Percentiles rank a stretch among this genome's conserved stretches.
These are phyloP conservation scores for Sarcophilus harrisii DNA, from an alignment of 2,797 vertebrate genomes.

Conservation along the genomic window DNA sequence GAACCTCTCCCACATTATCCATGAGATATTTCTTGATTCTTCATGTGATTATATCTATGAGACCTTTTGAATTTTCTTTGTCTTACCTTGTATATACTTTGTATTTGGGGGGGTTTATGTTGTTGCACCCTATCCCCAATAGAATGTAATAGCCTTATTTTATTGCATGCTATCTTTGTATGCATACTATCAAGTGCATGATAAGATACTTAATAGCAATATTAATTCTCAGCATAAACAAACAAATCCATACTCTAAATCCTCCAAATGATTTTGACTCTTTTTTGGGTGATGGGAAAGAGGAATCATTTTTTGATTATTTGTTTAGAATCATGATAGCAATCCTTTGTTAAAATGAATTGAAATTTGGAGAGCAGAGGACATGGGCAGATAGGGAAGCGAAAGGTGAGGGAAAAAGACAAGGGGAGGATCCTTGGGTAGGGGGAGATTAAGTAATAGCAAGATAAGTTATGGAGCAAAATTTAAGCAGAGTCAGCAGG, in stretches of 20 bases:
- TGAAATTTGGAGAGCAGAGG: neutral
- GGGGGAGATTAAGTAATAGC: too few species aligned
- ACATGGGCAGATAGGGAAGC: too few species aligned
- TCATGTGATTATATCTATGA: neutral
- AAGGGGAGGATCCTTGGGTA: too few species aligned
- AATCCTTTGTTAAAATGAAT: neutral
- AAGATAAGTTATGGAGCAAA: too few species aligned
- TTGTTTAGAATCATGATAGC: neutral
- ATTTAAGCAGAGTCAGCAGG: too few species aligned
- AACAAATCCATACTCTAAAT: too few species aligned
- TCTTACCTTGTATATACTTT: constrained; percentile 7
- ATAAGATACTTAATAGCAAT: too few species aligned
- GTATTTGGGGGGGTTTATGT: neutral
- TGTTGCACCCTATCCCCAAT: neutral
- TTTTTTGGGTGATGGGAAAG: neutral
- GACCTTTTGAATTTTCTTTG: too few species aligned
- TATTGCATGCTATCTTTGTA: neutral
- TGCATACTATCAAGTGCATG: neutral
- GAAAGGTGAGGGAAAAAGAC: too few species aligned
- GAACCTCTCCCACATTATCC: neutral
- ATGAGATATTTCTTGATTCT: constrained; percentile 24
- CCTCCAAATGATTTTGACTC: neutral
- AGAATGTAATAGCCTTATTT: neutral
- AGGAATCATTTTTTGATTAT: neutral
- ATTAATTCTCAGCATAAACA: too few species aligned